Percentiles rank a stretch among this genome's conserved stretches.
These are phyloP conservation scores for Spodoptera exigua DNA, from an alignment of 2,888 invertebrate genomes.

Conservation along the genomic window DNA sequence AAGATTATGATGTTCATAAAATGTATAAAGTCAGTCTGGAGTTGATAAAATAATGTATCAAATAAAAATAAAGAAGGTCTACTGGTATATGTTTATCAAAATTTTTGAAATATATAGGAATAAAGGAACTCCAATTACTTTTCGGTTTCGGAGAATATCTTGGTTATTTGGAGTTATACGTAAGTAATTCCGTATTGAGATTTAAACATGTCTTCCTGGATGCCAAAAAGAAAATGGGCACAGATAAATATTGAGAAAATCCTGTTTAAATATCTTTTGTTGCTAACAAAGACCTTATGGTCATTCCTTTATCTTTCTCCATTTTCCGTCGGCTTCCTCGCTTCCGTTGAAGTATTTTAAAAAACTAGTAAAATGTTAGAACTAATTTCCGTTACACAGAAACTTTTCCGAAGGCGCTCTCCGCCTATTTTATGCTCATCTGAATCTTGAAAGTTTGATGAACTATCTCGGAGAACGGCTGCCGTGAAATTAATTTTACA, in stretches of 20 bases:
- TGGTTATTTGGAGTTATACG: slow-evolving; percentile 14
- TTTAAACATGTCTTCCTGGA: not conserved
- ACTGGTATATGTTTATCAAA: too few species aligned
- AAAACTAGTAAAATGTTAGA: slow-evolving; percentile 56
- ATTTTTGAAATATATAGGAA: too few species aligned
- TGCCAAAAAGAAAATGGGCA: not conserved
- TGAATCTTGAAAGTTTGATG: slow-evolving; percentile 73
- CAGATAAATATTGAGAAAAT: not conserved
- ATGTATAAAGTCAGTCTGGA: too few species aligned
- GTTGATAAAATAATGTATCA: too few species aligned
- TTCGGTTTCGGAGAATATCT: slow-evolving; percentile 9
- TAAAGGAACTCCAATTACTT: too few species aligned
- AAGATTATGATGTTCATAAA: too few species aligned
- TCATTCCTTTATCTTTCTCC: slow-evolving; percentile 14
- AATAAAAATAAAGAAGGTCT: too few species aligned
- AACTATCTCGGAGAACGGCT: slow-evolving; percentile 73
- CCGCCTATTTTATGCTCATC: slow-evolving; percentile 76
- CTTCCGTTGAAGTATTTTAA: slow-evolving; percentile 43
- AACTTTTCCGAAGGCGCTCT: slow-evolving; percentile 58
- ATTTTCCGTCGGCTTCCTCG: slow-evolving; percentile 28
- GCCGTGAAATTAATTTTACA: slow-evolving; percentile 78
- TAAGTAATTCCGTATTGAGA: slow-evolving; percentile 21
- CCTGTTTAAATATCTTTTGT: slow-evolving; percentile 12
- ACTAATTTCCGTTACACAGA: slow-evolving; percentile 58
- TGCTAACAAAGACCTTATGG: slow-evolving; percentile 8